A percentile compares a stretch with the other conserved stretches of the same genome.
Conservation (phyloP, 2,797 vertebrate genomes). For the Lophotriccus pileatus region DNA sequence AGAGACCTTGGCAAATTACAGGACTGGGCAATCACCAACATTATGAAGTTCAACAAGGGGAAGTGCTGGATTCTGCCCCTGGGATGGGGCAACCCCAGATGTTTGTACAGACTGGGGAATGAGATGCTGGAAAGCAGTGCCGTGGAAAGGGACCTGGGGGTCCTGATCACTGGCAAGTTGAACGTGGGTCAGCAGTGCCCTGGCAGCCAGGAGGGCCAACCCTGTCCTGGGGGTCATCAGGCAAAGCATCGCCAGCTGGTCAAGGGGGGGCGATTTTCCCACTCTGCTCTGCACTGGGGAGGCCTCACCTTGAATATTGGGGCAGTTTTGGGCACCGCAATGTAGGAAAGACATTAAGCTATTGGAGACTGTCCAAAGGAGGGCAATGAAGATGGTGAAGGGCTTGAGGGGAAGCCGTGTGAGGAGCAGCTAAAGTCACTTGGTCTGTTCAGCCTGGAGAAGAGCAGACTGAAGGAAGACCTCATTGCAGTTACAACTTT, state of each 20-base stretch:
- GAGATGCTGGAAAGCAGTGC: background rate
- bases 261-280: background rate
- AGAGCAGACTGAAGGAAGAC: background rate
- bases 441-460: background rate
- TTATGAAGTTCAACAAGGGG: background rate
- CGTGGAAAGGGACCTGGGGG: no score
- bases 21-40: background rate
- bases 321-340: background rate
- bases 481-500: background rate
- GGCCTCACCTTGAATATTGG: background rate
- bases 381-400: background rate
- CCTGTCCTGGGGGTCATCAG: background rate
- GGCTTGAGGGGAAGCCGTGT: background rate
- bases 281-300: background rate
- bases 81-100: background rate
- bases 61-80: background rate
- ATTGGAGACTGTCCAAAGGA: background rate
- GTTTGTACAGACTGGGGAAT: background rate
- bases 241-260: background rate
- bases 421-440: background rate
- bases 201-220: background rate
- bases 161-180: background rate
- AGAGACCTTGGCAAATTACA: background rate
- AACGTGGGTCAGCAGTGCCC: background rate
- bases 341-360: background rate